phyloP scores from a whole-genome alignment of 2,113 vertebrate species.

The Dolichallabes microphthalmus region DNA sequence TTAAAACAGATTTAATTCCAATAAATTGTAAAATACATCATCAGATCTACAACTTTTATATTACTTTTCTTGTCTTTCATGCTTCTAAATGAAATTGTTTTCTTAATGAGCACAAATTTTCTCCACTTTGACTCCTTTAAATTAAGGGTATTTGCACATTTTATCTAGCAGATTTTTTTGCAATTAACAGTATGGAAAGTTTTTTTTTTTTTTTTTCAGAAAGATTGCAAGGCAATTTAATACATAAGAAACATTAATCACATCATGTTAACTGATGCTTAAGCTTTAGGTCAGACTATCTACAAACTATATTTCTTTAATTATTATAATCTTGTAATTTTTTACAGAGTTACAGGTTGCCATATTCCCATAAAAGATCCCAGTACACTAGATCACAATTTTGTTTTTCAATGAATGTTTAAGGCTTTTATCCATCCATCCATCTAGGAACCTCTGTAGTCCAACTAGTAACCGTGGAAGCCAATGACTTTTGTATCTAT shows the following conservation, averaged over 20 bases:
- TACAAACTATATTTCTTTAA: neutral
- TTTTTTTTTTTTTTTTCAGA: neutral
- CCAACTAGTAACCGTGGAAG: no score
- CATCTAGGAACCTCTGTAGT: no score
- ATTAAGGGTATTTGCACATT: neutral
- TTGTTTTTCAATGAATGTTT: no score
- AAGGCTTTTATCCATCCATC: no score
- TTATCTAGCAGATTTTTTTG: neutral
- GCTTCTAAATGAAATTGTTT: neutral
- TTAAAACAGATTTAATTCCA: neutral
- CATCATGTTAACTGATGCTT: neutral
- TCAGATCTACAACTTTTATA: neutral
- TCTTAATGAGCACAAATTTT: neutral
- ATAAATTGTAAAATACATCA: neutral
- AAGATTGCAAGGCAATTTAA: neutral
- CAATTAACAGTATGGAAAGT: neutral
- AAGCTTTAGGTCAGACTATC: neutral
- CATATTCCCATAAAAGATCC: neutral
- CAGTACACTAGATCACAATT: neutral
- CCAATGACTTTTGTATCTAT: no score
- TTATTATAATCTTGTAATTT: no score
- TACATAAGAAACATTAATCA: neutral
- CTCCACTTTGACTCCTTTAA: neutral
- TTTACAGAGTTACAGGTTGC: neutral
- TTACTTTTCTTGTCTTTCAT: neutral